Evolutionary conservation across 2,113 vertebrate genomes (phyloP), one percentile per base, ranked within the genome.

Genomic region (Hemibagrus wyckioides): DNA sequence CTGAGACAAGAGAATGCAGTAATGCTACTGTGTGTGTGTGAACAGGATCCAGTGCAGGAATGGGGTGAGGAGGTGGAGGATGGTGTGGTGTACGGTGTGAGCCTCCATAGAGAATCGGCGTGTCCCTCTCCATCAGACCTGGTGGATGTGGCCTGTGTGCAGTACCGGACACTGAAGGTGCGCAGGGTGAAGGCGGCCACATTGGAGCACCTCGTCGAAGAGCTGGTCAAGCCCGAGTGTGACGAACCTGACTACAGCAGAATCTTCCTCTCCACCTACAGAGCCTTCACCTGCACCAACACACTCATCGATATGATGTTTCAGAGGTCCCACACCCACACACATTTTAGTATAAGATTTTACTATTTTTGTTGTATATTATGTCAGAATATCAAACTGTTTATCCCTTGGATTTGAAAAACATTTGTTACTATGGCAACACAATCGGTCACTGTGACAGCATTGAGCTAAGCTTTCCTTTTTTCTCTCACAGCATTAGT

Each of bases 61-160:
- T 98, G 97, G 97, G 97, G 96, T 1, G 96, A 97, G 90, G 97
- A 98, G 92, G 93, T 93, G 44, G 96, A 97, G 89, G 95, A 97
- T 1, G 96, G 95, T 0, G 96, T 95, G 0, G 92, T 98, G 87
- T 98, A 96, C 39, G 96, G 95, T 30, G 89, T 98, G 87, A 95
- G 95, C 0, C 95, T 98, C 76, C 94, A 94, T 75, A 90, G 97
- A 65, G 94, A 95, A 75, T 93, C 94, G 1, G 91, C 90, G 41
- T 86, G 86, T 0, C 59, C 80, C 57, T 33, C 21, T n/a, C n/a
- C 54, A 28, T 71, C 67, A 1, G 48, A n/a, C 6, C 6, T 50
- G 44, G 28, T 79, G 75, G 48, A 48, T 30, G 39, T 89, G 17
- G 79, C 92, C 88, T 97, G 95, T 79, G 91, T 95, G 28, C 95